These are phyloP conservation scores for Girardinichthys multiradiatus DNA, from an alignment of 2,113 vertebrate genomes.

Conservation along the genomic window DNA sequence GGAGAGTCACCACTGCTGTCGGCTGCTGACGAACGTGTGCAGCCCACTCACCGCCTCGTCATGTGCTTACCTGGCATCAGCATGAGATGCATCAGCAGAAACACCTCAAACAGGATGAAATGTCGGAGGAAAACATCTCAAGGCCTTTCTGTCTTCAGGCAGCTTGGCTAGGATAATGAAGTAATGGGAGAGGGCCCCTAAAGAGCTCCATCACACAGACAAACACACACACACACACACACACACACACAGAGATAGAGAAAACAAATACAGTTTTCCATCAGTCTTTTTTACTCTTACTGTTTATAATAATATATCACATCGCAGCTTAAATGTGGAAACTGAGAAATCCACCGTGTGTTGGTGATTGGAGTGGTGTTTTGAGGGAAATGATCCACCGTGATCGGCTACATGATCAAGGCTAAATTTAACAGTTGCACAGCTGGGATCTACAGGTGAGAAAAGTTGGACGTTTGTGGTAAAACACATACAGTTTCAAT, in stretches of 20 bases:
- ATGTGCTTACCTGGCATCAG: constrained; percentile 36
- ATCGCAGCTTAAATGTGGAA: not conserved
- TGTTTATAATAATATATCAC: constrained; percentile 26
- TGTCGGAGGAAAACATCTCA: constrained; percentile 14
- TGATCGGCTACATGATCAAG: too few species aligned
- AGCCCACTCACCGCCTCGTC: constrained; percentile 25
- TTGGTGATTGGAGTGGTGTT: too few species aligned
- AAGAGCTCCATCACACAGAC: constrained; percentile 32
- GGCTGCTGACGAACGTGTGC: constrained; percentile 12
- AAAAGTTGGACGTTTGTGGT: too few species aligned
- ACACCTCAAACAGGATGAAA: not conserved
- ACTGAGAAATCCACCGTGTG: not conserved
- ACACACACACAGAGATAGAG: too few species aligned
- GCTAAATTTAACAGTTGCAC: not conserved
- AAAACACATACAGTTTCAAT: too few species aligned
- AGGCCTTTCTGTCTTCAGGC: constrained; percentile 22
- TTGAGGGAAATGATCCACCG: not conserved
- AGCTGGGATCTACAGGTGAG: too few species aligned
- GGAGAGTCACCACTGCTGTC: constrained; percentile 50
- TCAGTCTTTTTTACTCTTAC: constrained; percentile 26
- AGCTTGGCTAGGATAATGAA: constrained; percentile 49
- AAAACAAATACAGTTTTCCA: not conserved
- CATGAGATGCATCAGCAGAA: constrained; percentile 28
- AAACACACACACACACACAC: not conserved
- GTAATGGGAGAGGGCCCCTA: constrained; percentile 49